Evolutionary conservation across 2,113 vertebrate species (phyloP), one percentile per base, ranked within the genome.

Genomic region (Calyptommatus sinebrachiatus): DNA sequence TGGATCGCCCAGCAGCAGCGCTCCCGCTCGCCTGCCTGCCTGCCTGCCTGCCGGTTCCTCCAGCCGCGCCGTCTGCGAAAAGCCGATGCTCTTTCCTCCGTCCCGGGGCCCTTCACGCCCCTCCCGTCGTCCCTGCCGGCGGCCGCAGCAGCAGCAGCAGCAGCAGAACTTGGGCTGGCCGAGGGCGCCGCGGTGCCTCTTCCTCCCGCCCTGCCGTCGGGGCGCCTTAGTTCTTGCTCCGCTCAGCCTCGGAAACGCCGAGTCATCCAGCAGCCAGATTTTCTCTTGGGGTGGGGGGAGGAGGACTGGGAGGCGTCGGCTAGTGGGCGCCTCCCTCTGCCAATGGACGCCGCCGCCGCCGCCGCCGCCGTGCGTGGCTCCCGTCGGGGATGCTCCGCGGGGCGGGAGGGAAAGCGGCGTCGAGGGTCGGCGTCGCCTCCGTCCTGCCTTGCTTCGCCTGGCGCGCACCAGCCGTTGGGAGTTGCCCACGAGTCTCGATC

Each of bases 211-310:
- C 31, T 65, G 24, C 63, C 76, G 48, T 28, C 4, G 46, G 3
- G 10, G 57, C 84, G 67, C 46, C 29, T 79, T 22, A 28, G 77
- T 61, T 86, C 41, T 68, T 83, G 57, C 77, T 77, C 82, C 83
- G 22, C 67, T 57, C 29, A 26, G 57, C 57, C 11, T 57, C 68
- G 4, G 4, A 18, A 35, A 11, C 50, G 2, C 24, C 77, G 53
- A 29, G 69, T 60, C 69, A 24, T 46, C 57, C 60, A 10, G n/a
- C 63, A 3, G 50, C 50, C 50, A 14, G 50, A 9, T 50, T 6
- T 2, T 50, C 50, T 16, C 50, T 16, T 9, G 65, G 65, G 22
- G 8, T 12, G 12, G 26, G 46, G 66, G 24, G 76, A 8, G 20
- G 29, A 41, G 67, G 2, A 35, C 1, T 66, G 10, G 18, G 29